Evolutionary conservation across 2,113 vertebrate species (phyloP), one percentile per base, ranked within the genome.

Genomic region (Electrona antarctica): DNA sequence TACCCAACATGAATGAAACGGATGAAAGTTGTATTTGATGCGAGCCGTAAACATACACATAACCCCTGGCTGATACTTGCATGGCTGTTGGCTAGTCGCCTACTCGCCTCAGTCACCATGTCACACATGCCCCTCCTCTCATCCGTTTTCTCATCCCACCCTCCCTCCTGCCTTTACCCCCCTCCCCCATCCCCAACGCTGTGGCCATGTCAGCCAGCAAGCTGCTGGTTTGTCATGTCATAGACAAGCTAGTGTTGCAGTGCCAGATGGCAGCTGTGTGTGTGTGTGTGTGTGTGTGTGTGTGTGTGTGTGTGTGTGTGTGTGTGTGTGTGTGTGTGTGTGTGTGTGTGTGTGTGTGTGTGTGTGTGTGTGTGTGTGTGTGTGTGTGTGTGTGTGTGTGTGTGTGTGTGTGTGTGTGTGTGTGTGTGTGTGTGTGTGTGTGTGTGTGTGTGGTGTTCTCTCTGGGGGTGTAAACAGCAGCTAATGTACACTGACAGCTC

Each of bases 401-500:
- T 82, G 71, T 80, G 73, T 81, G 73, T 79, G 76, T 80, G 74
- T 75, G 54, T 57, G 80, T 54, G 74, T 15, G 58, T 91, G 92
- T 92, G 68, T 73, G 83, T 78, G 80, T 60, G 77, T 80, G 74
- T 61, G 33, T 28, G 15, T 64, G 15, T 50, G 47, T 64, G 62
- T 64, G 47, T 28, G 48, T 64, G 62, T 29, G 15, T 29, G 9
- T 12, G 21, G 1, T 2, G 21, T 95, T 95, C 95, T 96, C 95
- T 96, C 95, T 96, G 88, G 87, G 81, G 85, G 95, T 95, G 94
- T 96, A 96, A 96, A 96, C 90, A 96, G 96, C 93, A 96, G 95
- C 95, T 97, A 96, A 98, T 97, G 94, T 95, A 95, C 95, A 96
- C 95, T 95, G 95, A 96, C 96, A 95, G 96, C 95, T 91, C 96